phyloP scores from a whole-genome alignment of 2,888 invertebrate genomes.

The Biston betularia region DNA sequence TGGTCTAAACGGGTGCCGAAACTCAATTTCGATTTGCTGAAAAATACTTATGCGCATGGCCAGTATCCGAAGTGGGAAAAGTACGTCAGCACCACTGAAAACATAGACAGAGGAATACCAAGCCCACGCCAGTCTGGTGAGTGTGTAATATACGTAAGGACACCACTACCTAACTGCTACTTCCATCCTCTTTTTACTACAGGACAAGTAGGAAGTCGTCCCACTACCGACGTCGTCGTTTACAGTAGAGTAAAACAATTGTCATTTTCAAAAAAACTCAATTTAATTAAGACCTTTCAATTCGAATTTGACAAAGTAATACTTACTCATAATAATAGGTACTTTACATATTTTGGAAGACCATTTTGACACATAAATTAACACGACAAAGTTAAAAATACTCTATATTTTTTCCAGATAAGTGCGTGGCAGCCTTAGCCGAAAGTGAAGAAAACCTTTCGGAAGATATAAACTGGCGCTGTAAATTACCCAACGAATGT shows the following conservation, averaged over 20 bases:
- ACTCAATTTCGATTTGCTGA: constrained; percentile 1
- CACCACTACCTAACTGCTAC: background rate
- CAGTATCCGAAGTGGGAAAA: constrained; percentile 6
- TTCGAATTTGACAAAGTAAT: too few species aligned
- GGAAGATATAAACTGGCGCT: constrained; percentile 25
- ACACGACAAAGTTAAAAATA: background rate
- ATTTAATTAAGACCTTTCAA: too few species aligned
- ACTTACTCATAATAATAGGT: too few species aligned
- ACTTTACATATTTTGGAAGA: too few species aligned
- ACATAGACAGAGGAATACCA: constrained; percentile 5
- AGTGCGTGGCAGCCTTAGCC: constrained; percentile 6
- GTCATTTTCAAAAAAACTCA: too few species aligned
- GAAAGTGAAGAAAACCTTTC: constrained; percentile 9
- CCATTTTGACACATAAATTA: too few species aligned
- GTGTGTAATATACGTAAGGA: background rate
- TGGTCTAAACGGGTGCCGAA: constrained; percentile 17
- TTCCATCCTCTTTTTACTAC: too few species aligned
- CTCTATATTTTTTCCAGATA: constrained; percentile 9
- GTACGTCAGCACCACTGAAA: constrained; percentile 11
- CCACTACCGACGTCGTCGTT: too few species aligned
- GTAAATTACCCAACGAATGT: constrained; percentile 48
- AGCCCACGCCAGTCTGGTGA: constrained; percentile 12
- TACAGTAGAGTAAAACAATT: too few species aligned
- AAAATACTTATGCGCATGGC: background rate
- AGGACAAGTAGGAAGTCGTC: too few species aligned